Evolutionary conservation across 2,113 vertebrate species (phyloP).

Genomic region (Phalacrocorax brasilianus): DNA sequence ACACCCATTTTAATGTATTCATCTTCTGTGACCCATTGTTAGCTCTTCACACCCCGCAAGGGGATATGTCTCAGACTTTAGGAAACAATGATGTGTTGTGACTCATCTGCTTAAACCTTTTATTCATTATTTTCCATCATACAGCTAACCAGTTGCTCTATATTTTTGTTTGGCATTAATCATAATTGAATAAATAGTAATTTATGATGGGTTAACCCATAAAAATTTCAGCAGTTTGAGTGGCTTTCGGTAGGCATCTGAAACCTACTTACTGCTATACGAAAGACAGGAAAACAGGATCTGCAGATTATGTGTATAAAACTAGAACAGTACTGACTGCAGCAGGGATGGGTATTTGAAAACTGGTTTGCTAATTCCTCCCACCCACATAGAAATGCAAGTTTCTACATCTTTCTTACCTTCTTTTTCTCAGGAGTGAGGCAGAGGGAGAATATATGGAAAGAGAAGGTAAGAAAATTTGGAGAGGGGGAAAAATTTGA

Average conservation of each 20-base stretch:
- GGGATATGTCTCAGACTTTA: neutral
- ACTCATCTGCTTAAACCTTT: neutral
- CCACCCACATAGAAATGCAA: neutral
- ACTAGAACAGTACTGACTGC: neutral
- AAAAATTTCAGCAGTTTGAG: neutral
- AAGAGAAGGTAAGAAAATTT: neutral
- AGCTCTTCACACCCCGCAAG: neutral
- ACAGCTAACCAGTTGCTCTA: neutral
- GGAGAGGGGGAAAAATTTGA: neutral
- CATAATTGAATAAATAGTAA: neutral
- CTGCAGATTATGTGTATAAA: neutral
- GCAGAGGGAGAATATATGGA: neutral
- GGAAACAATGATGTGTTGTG: conserved; percentile 11
- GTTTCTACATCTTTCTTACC: neutral
- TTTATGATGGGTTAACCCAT: neutral
- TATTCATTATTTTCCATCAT: neutral
- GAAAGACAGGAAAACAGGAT: neutral
- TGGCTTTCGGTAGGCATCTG: neutral
- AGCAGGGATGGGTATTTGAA: neutral
- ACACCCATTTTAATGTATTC: neutral
- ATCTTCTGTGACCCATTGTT: neutral
- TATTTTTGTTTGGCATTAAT: neutral
- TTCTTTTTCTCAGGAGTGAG: neutral
- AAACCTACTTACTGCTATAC: neutral
- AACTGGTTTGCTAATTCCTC: conserved; percentile 6